These are phyloP conservation scores for Myiopsitta monachus DNA, from an alignment of 2,113 vertebrate species.

Conservation along the genomic window DNA sequence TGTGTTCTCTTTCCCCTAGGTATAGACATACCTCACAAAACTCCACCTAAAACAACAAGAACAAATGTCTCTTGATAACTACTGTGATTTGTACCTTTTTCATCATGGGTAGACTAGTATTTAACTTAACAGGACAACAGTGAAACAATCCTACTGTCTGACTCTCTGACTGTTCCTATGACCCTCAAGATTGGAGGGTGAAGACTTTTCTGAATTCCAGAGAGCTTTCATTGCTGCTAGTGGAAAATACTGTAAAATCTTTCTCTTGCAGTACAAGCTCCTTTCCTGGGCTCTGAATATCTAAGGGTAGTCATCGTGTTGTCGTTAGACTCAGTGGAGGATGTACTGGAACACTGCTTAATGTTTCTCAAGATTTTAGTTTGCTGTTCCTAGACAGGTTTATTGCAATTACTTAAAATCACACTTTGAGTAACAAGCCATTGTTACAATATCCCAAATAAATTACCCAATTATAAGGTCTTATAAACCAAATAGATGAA, in stretches of 20 bases:
- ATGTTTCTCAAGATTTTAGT: background rate
- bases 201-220: background rate
- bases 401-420: background rate
- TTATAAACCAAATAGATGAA: background rate
- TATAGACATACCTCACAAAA: background rate
- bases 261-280: background rate
- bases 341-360: background rate
- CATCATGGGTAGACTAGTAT: background rate
- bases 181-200: background rate
- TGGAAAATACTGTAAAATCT: background rate
- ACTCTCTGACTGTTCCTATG: background rate
- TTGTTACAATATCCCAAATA: background rate
- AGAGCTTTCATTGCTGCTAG: background rate
- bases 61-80: background rate
- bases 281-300: background rate
- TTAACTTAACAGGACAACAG: background rate
- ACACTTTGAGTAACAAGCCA: background rate
- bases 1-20: background rate
- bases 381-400: background rate
- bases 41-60: background rate
- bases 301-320: background rate
- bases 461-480: background rate
- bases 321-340: background rate
- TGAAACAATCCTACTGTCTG: background rate
- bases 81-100: background rate